phyloP scores from a whole-genome alignment of 2,888 invertebrate genomes.

The Cerastis leucographa region DNA sequence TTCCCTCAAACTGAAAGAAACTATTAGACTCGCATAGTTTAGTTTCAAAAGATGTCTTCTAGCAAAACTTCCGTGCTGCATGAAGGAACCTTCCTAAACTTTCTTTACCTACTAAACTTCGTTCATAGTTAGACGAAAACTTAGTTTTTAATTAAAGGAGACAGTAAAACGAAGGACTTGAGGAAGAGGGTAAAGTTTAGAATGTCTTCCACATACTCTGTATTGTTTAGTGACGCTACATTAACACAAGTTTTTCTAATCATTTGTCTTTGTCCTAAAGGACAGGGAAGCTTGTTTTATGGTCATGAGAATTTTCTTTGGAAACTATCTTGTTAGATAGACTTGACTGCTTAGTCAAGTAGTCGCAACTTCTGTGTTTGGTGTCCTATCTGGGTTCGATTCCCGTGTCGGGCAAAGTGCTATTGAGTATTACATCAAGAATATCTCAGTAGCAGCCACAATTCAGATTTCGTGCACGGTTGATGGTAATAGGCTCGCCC shows the following conservation, averaged over 20 bases:
- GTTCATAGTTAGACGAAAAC: constrained; percentile 33
- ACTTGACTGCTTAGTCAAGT: no score
- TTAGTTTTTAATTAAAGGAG: constrained; percentile 61
- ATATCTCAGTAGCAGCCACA: no score
- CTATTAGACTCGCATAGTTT: neutral
- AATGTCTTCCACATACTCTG: constrained; percentile 39
- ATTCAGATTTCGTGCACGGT: no score
- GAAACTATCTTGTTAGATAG: neutral
- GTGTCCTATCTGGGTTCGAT: no score
- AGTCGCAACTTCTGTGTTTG: no score
- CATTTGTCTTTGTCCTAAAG: constrained; percentile 25
- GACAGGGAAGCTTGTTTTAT: neutral
- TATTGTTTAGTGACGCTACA: constrained; percentile 26
- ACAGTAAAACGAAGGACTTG: constrained; percentile 42
- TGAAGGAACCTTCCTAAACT: neutral
- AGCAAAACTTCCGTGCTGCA: neutral
- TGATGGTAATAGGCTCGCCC: no score
- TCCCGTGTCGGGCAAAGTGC: no score
- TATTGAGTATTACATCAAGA: no score
- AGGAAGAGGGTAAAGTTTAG: constrained; percentile 38
- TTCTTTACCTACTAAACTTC: neutral
- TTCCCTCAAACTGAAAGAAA: neutral
- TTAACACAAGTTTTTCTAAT: constrained; percentile 22
- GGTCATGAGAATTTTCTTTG: neutral
- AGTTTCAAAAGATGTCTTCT: neutral